These are phyloP conservation scores for Menidia beryllina DNA, from an alignment of 2,113 vertebrate genomes.

Conservation along the genomic window DNA sequence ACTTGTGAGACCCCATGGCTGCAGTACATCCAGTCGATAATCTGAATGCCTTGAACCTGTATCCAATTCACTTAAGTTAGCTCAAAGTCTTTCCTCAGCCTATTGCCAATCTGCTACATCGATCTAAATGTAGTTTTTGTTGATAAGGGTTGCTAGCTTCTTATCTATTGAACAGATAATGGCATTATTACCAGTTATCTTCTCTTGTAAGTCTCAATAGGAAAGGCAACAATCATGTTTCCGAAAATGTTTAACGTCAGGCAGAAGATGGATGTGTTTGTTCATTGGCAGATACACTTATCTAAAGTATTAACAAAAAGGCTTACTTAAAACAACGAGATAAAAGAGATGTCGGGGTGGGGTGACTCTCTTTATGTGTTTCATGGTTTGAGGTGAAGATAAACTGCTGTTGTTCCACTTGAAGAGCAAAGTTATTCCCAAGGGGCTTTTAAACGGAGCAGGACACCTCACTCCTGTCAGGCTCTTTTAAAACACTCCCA, in stretches of 20 bases:
- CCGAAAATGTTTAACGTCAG: too few species aligned
- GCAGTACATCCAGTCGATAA: background rate
- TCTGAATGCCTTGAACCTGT: background rate
- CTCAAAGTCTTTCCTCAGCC: too few species aligned
- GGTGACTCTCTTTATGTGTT: conserved; percentile 11
- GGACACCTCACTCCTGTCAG: conserved; percentile 22
- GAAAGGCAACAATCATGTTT: too few species aligned
- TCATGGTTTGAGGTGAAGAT: conserved; percentile 34
- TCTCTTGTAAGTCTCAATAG: too few species aligned
- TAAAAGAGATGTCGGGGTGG: conserved; percentile 4
- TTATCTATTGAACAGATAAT: too few species aligned
- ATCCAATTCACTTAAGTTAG: background rate
- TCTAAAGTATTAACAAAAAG: background rate
- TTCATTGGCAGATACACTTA: background rate
- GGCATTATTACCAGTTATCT: too few species aligned
- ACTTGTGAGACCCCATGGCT: background rate
- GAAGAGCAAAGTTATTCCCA: conserved; percentile 61
- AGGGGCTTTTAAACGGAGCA: conserved; percentile 61
- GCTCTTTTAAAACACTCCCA: conserved; percentile 57
- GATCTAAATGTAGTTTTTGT: too few species aligned
- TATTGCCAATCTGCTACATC: too few species aligned
- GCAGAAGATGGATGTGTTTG: background rate
- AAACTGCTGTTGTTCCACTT: conserved; percentile 67
- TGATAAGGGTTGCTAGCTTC: too few species aligned
- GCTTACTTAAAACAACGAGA: background rate